phyloP scores from a whole-genome alignment of 2,888 invertebrate species.

The Pandemis corylana region DNA sequence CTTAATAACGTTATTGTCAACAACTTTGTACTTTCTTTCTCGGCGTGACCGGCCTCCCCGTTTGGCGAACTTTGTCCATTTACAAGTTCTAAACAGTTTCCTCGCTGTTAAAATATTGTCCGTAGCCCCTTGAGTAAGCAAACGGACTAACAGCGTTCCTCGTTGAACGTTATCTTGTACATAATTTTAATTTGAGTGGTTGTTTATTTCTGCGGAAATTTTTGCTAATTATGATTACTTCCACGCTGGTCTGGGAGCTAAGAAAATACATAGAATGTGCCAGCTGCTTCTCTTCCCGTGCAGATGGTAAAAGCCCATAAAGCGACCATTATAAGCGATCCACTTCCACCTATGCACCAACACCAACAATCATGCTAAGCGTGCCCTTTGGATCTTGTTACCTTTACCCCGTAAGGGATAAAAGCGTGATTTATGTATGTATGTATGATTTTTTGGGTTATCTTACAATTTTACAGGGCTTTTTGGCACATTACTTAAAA shows the following conservation, averaged over 20 bases:
- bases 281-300: no score
- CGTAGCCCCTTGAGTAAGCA: constrained; percentile 29
- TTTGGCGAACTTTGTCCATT: constrained; percentile 32
- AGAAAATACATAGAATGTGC: no score
- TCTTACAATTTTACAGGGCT: no score
- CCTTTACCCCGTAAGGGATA: no score
- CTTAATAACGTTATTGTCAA: constrained; percentile 41
- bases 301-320: no score
- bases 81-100: constrained; percentile 38
- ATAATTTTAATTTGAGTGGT: constrained; percentile 24
- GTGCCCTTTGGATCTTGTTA: no score
- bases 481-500: no score
- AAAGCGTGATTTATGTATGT: not conserved
- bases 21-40: constrained; percentile 19
- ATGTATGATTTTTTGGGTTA: no score
- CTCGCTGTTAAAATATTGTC: constrained; percentile 39
- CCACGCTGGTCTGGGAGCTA: no score
- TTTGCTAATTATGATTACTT: not conserved
- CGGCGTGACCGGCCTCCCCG: constrained; percentile 7
- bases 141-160: constrained; percentile 27
- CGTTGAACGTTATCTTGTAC: constrained; percentile 30
- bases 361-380: no score
- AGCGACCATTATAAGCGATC: no score
- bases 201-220: not conserved
- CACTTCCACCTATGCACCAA: no score